Evolutionary conservation across 2,888 invertebrate genomes (phyloP).

Genomic region (Diarsia dahlii): DNA sequence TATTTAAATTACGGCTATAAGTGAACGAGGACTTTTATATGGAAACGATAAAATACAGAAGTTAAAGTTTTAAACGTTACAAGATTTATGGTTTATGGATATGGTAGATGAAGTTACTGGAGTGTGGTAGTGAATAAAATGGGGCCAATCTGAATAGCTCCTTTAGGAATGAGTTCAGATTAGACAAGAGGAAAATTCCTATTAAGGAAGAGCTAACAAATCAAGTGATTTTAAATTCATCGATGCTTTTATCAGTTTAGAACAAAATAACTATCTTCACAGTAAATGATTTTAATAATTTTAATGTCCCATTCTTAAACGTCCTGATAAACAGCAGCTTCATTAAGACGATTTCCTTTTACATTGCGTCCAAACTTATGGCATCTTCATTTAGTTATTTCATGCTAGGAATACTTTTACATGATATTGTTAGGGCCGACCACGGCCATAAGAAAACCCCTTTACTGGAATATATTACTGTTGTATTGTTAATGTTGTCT

Average conservation of each 20-base stretch:
- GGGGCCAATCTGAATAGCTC: background rate
- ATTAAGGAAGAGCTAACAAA: background rate
- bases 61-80: conserved; percentile 19
- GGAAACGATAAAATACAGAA: conserved; percentile 44
- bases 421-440: conserved; percentile 11
- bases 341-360: background rate
- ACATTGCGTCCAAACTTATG: background rate
- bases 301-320: background rate
- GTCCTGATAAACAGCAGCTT: background rate
- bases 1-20: conserved; percentile 34
- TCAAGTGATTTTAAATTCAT: background rate
- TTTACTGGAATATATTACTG: conserved; percentile 22
- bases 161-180: background rate
- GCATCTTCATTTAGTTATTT: background rate
- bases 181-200: background rate
- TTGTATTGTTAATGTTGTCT: conserved; percentile 21
- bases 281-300: background rate
- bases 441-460: conserved; percentile 22
- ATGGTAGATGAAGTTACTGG: background rate
- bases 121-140: background rate
- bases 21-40: conserved; percentile 20
- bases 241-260: background rate
- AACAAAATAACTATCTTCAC: background rate
- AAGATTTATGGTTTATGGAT: conserved; percentile 17
- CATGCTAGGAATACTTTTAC: conserved; percentile 19